Conservation (phyloP, 2,113 vertebrate species). For the Atractosteus spatula region DNA sequence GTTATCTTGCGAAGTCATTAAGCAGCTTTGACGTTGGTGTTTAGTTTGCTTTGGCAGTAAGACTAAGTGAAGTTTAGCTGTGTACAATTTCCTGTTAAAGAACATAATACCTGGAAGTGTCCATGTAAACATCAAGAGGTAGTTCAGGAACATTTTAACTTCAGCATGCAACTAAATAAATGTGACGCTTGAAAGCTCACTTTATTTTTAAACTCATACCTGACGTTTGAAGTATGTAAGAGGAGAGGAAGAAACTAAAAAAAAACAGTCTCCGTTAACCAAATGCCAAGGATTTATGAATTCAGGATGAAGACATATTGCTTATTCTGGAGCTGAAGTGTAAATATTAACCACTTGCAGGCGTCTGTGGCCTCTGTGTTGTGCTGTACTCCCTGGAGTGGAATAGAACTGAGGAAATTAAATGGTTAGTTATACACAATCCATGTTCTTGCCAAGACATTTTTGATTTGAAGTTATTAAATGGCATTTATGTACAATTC, state of each 20-base stretch:
- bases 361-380: background rate
- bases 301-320: background rate
- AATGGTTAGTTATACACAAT: background rate
- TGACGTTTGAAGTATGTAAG: no score
- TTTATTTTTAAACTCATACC: background rate
- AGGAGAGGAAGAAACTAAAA: background rate
- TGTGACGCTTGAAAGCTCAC: background rate
- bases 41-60: constrained; percentile 31
- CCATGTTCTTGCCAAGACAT: background rate
- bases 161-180: background rate
- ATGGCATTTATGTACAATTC: background rate
- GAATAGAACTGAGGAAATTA: constrained; percentile 6
- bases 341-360: background rate
- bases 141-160: constrained; percentile 36
- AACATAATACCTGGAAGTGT: constrained; percentile 50
- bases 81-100: constrained; percentile 8
- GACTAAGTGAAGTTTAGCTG: constrained; percentile 32
- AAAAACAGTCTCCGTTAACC: background rate
- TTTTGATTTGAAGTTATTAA: background rate
- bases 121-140: constrained; percentile 21
- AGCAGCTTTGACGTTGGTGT: constrained; percentile 13
- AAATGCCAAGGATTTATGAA: background rate
- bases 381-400: background rate
- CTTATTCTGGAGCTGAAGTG: constrained; percentile 1
- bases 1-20: constrained; percentile 31